A percentile compares a stretch with the other conserved stretches of the same genome.
These are phyloP conservation scores for Acanthopagrus latus DNA, from an alignment of 2,797 vertebrate species.

Conservation along the genomic window DNA sequence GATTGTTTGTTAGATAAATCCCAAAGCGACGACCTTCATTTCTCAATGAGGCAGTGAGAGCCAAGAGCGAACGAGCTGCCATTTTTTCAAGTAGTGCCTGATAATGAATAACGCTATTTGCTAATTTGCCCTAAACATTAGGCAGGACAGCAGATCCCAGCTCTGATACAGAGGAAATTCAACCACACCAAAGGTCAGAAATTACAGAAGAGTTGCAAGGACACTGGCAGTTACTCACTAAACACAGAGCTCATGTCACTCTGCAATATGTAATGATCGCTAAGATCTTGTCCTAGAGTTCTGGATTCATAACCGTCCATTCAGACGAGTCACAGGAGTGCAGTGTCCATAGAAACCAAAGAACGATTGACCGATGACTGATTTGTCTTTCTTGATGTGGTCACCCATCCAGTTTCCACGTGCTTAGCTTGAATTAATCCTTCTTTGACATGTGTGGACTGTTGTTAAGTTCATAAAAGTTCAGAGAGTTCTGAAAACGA, in stretches of 20 bases:
- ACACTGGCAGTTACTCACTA: conserved; percentile 4
- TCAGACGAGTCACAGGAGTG: background rate
- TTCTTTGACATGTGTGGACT: background rate
- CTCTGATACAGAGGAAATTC: conserved; percentile 85
- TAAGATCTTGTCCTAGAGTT: conserved; percentile 1
- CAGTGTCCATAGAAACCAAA: background rate
- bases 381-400: background rate
- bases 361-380: background rate
- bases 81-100: conserved; percentile 62
- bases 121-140: conserved; percentile 39
- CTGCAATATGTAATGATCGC: background rate
- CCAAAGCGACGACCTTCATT: conserved; percentile 51
- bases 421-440: conserved; percentile 12
- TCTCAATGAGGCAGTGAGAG: conserved; percentile 3
- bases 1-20: conserved; percentile 44
- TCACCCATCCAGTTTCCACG: background rate
- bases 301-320: conserved; percentile 14
- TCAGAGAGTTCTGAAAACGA: conserved; percentile 27
- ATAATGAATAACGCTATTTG: conserved; percentile 43
- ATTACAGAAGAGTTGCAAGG: background rate
- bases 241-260: conserved; percentile 10
- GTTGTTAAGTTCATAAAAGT: background rate
- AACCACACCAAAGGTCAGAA: conserved; percentile 25
- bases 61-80: conserved; percentile 49
- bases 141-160: conserved; percentile 38